phyloP scores from a whole-genome alignment of 2,113 vertebrate species.

The Rhagologus leucostigma region DNA sequence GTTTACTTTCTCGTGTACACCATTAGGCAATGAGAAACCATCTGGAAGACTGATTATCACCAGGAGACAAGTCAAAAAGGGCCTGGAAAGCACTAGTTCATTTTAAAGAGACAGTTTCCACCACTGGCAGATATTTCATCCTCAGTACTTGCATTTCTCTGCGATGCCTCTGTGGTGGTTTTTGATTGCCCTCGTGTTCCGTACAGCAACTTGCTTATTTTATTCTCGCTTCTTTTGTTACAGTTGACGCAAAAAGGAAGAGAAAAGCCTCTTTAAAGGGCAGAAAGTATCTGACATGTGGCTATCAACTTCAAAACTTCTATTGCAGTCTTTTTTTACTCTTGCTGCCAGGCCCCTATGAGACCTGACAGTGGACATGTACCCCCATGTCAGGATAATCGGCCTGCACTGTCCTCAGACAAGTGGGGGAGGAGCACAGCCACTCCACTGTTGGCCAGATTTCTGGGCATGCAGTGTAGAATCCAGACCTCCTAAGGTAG shows the following conservation, averaged over 20 bases:
- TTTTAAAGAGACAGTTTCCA: constrained; percentile 43
- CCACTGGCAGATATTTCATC: constrained; percentile 52
- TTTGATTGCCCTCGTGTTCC: constrained; percentile 55
- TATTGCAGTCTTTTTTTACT: constrained; percentile 68
- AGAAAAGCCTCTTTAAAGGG: constrained; percentile 67
- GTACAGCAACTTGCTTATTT: constrained; percentile 53
- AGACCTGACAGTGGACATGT: constrained; percentile 67
- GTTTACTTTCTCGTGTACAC: constrained; percentile 38
- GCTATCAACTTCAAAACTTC: constrained; percentile 66
- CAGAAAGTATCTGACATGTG: constrained; percentile 66
- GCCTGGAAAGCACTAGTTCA: constrained; percentile 31
- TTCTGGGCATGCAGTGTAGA: constrained; percentile 73
- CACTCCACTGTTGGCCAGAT: constrained; percentile 64
- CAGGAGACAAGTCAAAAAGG: constrained; percentile 48
- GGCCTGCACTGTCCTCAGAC: constrained; percentile 61
- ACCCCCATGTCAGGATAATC: constrained; percentile 64
- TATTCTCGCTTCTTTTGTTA: constrained; percentile 71
- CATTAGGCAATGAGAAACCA: constrained; percentile 54
- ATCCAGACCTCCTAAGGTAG: constrained; percentile 68
- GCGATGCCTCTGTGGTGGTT: constrained; percentile 41
- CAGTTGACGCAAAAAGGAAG: constrained; percentile 67
- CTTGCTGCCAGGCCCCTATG: constrained; percentile 66
- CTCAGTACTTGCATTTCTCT: constrained; percentile 26
- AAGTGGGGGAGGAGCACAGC: constrained; percentile 68
- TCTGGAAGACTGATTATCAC: constrained; percentile 53